These are phyloP conservation scores for Ceratosolen fusciceps DNA, from an alignment of 1,140 invertebrate species.

Conservation along the genomic window DNA sequence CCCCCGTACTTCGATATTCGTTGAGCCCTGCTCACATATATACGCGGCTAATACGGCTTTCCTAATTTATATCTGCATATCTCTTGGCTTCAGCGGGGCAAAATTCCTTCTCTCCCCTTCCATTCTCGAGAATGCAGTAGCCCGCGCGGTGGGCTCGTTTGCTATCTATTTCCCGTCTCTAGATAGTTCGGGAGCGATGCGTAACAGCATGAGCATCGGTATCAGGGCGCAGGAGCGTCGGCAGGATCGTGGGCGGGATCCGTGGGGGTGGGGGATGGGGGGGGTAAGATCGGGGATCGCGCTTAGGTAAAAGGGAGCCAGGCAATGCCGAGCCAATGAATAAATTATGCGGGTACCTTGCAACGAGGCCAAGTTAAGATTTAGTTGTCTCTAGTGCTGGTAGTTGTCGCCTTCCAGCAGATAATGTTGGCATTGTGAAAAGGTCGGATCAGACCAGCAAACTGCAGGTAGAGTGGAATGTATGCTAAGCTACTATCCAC, in stretches of 20 bases:
- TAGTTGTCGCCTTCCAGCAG: conserved; percentile 1
- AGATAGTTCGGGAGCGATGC: conserved; percentile 29
- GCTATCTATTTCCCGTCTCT: conserved; percentile 47
- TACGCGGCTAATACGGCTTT: conserved; percentile 39
- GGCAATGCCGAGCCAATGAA: conserved; percentile 49
- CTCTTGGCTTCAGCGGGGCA: conserved; percentile 23
- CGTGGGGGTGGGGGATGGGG: too few relatives aligned
- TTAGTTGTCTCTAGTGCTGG: conserved; percentile 28
- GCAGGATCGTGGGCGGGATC: not conserved
- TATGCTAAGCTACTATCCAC: not conserved
- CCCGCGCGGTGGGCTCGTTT: not conserved
- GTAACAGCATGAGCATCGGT: not conserved
- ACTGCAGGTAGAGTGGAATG: not conserved
- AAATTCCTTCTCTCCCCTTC: conserved; percentile 24
- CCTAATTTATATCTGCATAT: conserved; percentile 50
- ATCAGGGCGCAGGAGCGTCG: not conserved
- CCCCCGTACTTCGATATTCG: conserved; percentile 17
- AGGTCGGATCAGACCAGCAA: too few relatives aligned
- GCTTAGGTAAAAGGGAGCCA: conserved; percentile 38
- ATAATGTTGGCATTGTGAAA: not conserved
- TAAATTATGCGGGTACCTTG: conserved; percentile 41
- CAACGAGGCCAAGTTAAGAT: conserved; percentile 37
- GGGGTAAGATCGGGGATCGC: not conserved
- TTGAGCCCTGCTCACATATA: conserved; percentile 5
- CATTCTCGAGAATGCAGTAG: not conserved